These are phyloP conservation scores for Geotrupes spiniger DNA, from an alignment of 2,888 invertebrate species.

Conservation along the genomic window DNA sequence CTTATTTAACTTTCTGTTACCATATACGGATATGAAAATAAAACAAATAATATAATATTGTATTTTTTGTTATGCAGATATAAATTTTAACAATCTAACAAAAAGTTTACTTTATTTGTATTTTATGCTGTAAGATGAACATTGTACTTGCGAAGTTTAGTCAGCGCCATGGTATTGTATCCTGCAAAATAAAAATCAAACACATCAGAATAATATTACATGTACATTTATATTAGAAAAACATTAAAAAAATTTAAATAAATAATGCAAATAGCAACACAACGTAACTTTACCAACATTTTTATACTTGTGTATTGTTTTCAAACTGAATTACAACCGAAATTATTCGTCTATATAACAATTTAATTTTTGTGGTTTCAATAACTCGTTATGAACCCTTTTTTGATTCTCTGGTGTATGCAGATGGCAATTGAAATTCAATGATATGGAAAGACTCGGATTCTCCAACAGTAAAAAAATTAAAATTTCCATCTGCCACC, in stretches of 20 bases:
- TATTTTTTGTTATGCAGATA: no score
- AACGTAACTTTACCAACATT: background rate
- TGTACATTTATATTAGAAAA: background rate
- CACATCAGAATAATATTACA: constrained; percentile 4
- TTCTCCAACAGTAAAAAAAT: no score
- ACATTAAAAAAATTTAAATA: background rate
- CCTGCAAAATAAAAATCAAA: constrained; percentile 36
- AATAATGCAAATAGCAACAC: background rate
- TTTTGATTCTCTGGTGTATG: no score
- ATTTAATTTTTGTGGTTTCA: no score
- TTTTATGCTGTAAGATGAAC: constrained; percentile 4
- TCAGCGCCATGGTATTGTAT: constrained; percentile 45
- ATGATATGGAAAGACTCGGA: no score
- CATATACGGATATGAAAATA: no score
- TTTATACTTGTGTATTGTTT: constrained; percentile 11
- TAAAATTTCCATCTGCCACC: no score
- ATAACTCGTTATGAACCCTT: no score
- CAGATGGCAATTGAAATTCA: no score
- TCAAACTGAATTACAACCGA: constrained; percentile 14
- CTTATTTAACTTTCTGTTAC: no score
- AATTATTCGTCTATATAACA: no score
- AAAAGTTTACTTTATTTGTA: constrained; percentile 2
- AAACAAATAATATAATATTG: no score
- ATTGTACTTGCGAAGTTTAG: constrained; percentile 30
- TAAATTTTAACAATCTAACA: background rate